Evolutionary conservation across 2,888 invertebrate genomes (phyloP).

Genomic region (Drosophila silvestris): DNA sequence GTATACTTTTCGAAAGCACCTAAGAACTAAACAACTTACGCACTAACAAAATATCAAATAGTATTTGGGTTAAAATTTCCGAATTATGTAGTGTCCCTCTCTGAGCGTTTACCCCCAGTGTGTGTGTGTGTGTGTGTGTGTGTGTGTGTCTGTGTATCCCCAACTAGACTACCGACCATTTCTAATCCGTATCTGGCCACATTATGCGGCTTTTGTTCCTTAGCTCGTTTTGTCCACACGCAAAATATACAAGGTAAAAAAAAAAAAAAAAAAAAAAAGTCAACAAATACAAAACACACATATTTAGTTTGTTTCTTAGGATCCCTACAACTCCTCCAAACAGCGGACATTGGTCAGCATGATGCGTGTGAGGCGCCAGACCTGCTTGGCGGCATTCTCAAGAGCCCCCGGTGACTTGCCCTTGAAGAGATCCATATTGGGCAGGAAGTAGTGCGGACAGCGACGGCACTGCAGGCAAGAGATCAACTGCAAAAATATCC

Average conservation of each 20-base stretch:
- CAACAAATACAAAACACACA: constrained; percentile 2
- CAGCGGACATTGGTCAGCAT: constrained; percentile 96
- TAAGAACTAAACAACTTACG: constrained; percentile 68
- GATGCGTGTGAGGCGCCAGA: constrained; percentile 96
- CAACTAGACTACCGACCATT: constrained; percentile 15
- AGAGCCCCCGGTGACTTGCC: constrained; percentile 95
- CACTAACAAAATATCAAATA: constrained; percentile 77
- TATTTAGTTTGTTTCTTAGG: constrained; percentile 2
- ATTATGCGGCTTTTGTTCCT: constrained; percentile 43
- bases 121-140: background rate
- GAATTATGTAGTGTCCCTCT: constrained; percentile 46
- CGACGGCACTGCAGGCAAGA: constrained; percentile 97
- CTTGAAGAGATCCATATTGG: constrained; percentile 96
- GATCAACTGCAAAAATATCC: constrained; percentile 97
- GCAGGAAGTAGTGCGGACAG: constrained; percentile 98
- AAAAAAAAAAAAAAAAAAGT: constrained; percentile 31
- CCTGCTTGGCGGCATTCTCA: constrained; percentile 97
- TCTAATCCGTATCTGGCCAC: constrained; percentile 32
- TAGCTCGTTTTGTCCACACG: constrained; percentile 28
- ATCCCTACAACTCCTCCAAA: constrained; percentile 92
- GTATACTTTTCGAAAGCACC: constrained; percentile 84
- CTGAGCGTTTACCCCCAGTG: constrained; percentile 41
- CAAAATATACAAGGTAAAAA: constrained; percentile 13
- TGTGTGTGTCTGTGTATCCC: constrained; percentile 2
- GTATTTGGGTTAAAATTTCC: constrained; percentile 78